Evolutionary conservation across 2,888 invertebrate species (phyloP).

Genomic region (Apotomis turbidana): DNA sequence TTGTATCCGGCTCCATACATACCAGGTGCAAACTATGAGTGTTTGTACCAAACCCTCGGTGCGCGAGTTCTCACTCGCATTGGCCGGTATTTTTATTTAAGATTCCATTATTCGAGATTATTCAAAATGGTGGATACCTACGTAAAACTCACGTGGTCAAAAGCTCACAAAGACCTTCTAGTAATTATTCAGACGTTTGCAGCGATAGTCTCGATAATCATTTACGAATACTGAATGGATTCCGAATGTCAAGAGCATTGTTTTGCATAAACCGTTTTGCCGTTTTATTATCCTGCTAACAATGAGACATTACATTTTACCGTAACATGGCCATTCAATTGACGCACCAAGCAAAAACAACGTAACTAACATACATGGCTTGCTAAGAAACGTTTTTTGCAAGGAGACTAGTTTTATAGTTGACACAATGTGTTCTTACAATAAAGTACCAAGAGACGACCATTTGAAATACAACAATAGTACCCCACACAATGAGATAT

Average conservation of each 20-base stretch:
- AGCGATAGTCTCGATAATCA: too few relatives aligned
- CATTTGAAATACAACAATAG: background rate
- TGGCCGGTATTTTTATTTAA: too few relatives aligned
- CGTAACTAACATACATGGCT: background rate
- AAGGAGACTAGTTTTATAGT: background rate
- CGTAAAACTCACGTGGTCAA: too few relatives aligned
- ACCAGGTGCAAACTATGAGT: too few relatives aligned
- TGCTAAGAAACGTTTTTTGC: background rate
- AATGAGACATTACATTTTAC: background rate
- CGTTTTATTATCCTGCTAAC: background rate
- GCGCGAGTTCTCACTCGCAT: too few relatives aligned
- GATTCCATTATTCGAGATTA: too few relatives aligned
- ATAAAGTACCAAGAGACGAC: background rate
- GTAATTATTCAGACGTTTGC: too few relatives aligned
- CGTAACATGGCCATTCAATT: slow-evolving; percentile 1
- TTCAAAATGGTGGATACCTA: too few relatives aligned
- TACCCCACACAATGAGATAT: background rate
- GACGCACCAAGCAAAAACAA: background rate
- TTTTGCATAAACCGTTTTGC: background rate
- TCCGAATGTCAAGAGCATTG: slow-evolving; percentile 3
- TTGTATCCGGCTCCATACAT: too few relatives aligned
- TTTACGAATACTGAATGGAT: background rate
- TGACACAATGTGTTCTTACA: background rate
- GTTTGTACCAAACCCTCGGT: too few relatives aligned
- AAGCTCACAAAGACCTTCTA: too few relatives aligned